These are phyloP conservation scores for Rhadinocentrus ornatus DNA, from an alignment of 2,797 vertebrate species.

Conservation along the genomic window DNA sequence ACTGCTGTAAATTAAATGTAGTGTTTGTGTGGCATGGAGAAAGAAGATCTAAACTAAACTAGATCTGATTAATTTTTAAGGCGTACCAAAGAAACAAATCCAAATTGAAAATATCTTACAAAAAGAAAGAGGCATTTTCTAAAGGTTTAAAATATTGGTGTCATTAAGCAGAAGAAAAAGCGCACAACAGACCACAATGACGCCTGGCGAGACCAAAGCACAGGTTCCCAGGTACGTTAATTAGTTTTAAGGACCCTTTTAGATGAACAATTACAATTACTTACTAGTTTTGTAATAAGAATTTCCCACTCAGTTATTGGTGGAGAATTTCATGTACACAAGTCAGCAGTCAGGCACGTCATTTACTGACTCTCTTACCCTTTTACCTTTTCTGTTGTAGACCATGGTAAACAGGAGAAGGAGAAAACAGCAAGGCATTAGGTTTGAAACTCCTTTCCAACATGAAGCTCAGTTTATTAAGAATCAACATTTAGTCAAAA, in stretches of 20 bases:
- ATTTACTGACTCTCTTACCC: too few relatives aligned
- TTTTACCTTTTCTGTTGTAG: background rate
- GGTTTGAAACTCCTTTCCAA: too few relatives aligned
- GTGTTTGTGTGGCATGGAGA: background rate
- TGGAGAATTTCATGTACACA: too few relatives aligned
- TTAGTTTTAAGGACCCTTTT: slow-evolving; percentile 8
- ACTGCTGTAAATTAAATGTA: too few relatives aligned
- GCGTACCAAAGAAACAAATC: too few relatives aligned
- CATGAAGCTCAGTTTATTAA: background rate
- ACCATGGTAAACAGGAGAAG: background rate
- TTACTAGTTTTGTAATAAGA: background rate
- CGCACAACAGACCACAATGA: background rate
- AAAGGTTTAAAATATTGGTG: background rate
- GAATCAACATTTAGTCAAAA: background rate
- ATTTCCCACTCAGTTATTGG: background rate
- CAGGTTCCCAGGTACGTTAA: slow-evolving; percentile 1
- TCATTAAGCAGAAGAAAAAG: background rate
- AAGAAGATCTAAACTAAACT: too few relatives aligned
- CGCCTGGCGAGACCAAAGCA: slow-evolving; percentile 2
- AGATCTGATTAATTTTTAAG: background rate
- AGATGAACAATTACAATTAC: too few relatives aligned
- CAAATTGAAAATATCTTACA: too few relatives aligned
- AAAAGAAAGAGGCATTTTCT: background rate
- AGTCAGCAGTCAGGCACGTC: background rate
- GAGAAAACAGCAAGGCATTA: too few relatives aligned